Base-by-base conservation (phyloP, 2,113 vertebrate species). In the Casuarius casuarius region DNA sequence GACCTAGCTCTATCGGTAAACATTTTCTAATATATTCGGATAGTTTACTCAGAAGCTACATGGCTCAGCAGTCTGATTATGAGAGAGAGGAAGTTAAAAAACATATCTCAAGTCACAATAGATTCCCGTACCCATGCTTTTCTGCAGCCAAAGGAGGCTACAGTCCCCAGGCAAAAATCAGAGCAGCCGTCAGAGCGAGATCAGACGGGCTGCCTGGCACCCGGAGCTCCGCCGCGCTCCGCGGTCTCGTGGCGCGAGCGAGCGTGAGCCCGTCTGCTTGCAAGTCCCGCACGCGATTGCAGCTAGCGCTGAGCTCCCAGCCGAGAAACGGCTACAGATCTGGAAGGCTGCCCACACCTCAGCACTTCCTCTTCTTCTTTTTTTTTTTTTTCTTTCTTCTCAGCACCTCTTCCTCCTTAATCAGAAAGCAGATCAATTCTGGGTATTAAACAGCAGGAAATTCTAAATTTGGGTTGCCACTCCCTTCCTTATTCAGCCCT, bases 381-480 rank as follows among this genome's bases (percentile, higher is more conserved):
- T 48, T 17, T 14, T 15, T 15, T 11, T 61, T 18, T 70, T 52
- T 33, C 28, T 29, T 48, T 19, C 15, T 2, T 5, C 87, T 92
- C 89, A 40, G 87, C 95, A 94, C 78, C 78, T 95, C 92, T 95
- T 97, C 95, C 96, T 97, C 94, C 91, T 89, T 88, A 91, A 95
- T 92, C 89, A 97, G 81, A 91, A 67, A 87, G 25, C 75, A 44
- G 87, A 96, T 91, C 89, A 87, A 90, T 91, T 86, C 91, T 88
- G 92, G 42, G 97, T 95, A 97, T 80, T 87, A 94, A 94, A 62
- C 59, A 85, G 96, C 94, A 96, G 96, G 96, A 97, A 97, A 95
- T 94, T 70, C 97, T 97, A 97, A 91, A 88, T 90, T 92, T 85
- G 92, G 91, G 77, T 31, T 42, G 95, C 92, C 95, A 46, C 97